These are phyloP conservation scores for Megaceryle torquata DNA, from an alignment of 2,113 vertebrate genomes.

Conservation along the genomic window DNA sequence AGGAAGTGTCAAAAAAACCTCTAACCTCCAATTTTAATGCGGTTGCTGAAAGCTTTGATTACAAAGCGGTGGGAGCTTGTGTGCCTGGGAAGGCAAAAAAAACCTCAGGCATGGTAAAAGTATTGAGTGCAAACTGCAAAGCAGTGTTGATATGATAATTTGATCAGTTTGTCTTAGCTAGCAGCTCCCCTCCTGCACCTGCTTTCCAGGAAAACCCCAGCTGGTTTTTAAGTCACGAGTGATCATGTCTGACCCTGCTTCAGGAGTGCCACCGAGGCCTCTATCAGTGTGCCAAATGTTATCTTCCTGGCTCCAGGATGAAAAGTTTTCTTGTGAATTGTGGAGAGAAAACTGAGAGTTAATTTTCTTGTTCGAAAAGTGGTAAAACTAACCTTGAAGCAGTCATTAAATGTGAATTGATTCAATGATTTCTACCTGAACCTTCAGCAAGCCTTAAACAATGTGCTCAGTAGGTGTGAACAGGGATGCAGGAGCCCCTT, in stretches of 20 bases:
- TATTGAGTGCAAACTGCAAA: background rate
- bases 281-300: background rate
- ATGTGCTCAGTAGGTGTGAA: background rate
- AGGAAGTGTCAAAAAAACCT: background rate
- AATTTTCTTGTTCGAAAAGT: background rate
- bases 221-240: background rate
- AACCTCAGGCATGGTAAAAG: background rate
- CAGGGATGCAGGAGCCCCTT: background rate
- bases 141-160: background rate
- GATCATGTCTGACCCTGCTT: background rate
- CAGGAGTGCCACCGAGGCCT: background rate
- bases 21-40: rapidly evolving
- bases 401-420: background rate
- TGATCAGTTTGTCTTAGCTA: background rate
- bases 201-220: background rate
- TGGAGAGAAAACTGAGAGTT: background rate
- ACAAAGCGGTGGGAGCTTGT: rapidly evolving
- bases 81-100: background rate
- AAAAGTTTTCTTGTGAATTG: background rate
- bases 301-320: rapidly evolving
- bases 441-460: background rate
- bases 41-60: background rate
- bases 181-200: background rate
- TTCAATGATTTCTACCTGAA: background rate
- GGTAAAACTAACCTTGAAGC: background rate